Evolutionary conservation across 2,113 vertebrate genomes (phyloP).

Genomic region (Piprites chloris): DNA sequence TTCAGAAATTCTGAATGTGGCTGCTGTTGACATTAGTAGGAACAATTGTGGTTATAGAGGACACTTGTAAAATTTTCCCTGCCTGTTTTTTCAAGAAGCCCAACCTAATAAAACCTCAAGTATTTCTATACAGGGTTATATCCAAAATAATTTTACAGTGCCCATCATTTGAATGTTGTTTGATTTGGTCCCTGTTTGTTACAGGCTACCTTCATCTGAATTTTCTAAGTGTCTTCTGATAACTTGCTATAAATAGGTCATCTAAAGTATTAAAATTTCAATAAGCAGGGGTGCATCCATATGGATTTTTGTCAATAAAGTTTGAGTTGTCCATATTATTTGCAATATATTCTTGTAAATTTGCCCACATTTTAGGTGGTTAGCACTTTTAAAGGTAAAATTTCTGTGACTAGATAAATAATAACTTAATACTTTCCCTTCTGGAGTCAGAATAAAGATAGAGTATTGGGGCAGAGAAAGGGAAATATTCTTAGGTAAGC

Average conservation of each 20-base stretch:
- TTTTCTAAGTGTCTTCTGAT: neutral
- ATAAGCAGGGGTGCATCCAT: neutral
- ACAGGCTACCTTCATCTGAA: neutral
- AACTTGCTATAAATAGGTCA: neutral
- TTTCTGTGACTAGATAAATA: neutral
- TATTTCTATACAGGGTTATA: neutral
- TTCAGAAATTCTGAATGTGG: neutral
- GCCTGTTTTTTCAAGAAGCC: neutral
- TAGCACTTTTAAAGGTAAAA: neutral
- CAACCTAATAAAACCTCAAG: neutral
- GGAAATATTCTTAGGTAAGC: neutral
- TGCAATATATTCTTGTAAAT: neutral
- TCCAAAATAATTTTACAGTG: neutral
- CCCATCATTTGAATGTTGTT: neutral
- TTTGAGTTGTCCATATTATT: neutral
- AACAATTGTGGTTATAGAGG: neutral
- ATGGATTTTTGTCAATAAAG: neutral
- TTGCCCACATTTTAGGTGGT: neutral
- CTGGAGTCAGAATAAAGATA: neutral
- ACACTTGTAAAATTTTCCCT: neutral
- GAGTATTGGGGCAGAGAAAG: neutral
- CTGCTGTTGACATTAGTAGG: neutral
- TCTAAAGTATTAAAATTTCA: neutral
- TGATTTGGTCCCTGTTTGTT: neutral
- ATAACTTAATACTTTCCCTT: neutral